These are phyloP conservation scores for Dyspetes luteomarginatus DNA, from an alignment of 2,888 invertebrate genomes.

Conservation along the genomic window DNA sequence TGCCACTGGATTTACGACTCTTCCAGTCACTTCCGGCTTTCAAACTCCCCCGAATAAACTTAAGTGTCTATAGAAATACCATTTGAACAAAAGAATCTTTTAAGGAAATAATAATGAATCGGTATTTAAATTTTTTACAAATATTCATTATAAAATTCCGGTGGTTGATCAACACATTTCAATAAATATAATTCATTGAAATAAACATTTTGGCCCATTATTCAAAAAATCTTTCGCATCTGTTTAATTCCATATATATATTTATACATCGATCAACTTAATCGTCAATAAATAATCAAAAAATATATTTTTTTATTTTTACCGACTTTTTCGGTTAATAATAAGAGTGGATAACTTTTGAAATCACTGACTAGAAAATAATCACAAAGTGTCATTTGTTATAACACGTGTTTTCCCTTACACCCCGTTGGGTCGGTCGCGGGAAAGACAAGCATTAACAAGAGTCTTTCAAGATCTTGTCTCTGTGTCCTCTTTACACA, in stretches of 20 bases:
- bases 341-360: neutral
- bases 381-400: constrained; percentile 41
- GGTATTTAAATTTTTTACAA: neutral
- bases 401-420: constrained; percentile 26
- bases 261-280: no score
- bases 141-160: neutral
- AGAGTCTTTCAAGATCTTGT: neutral
- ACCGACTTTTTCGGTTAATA: neutral
- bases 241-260: no score
- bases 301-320: no score
- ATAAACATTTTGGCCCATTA: no score
- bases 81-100: neutral
- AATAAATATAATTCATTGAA: no score
- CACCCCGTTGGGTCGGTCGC: constrained; percentile 35
- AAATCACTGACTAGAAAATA: constrained; percentile 51
- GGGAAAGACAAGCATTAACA: constrained; percentile 4
- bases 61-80: no score
- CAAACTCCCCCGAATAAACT: neutral
- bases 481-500: neutral
- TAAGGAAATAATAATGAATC: neutral
- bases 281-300: no score
- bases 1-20: constrained; percentile 39
- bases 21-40: neutral
- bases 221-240: no score
- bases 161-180: no score